Evolutionary conservation across 2,888 invertebrate genomes (phyloP).

Genomic region (Ctena decussata): DNA sequence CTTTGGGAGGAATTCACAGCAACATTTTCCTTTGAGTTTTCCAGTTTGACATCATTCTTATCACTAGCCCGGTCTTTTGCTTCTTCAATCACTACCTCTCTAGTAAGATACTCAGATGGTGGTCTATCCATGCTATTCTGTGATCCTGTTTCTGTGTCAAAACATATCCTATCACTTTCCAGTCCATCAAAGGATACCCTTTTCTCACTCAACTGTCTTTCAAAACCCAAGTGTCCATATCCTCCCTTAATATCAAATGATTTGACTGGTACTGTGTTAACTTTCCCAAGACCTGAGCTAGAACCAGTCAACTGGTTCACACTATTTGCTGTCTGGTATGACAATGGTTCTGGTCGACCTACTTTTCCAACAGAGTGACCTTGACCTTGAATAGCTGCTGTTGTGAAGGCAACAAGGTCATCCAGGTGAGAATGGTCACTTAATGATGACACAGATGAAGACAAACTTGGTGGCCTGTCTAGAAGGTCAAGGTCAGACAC

Average conservation of each 20-base stretch:
- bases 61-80: background rate
- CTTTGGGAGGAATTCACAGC: background rate
- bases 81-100: background rate
- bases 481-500: conserved; percentile 20
- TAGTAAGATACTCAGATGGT: background rate
- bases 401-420: conserved; percentile 43
- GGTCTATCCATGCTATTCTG: background rate
- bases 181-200: background rate
- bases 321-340: background rate
- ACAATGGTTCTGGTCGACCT: background rate
- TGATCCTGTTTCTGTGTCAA: background rate
- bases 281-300: background rate
- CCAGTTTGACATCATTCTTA: background rate
- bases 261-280: background rate
- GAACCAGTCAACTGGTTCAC: background rate
- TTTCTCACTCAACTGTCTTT: background rate
- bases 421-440: conserved; percentile 52
- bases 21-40: background rate
- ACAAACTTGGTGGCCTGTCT: background rate
- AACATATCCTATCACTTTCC: background rate
- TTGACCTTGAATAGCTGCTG: background rate
- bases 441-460: conserved; percentile 34
- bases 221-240: background rate
- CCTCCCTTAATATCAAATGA: background rate
- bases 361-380: background rate